Evolutionary conservation across 2,888 invertebrate species (phyloP).

Genomic region (Mesorhabditis belari): DNA sequence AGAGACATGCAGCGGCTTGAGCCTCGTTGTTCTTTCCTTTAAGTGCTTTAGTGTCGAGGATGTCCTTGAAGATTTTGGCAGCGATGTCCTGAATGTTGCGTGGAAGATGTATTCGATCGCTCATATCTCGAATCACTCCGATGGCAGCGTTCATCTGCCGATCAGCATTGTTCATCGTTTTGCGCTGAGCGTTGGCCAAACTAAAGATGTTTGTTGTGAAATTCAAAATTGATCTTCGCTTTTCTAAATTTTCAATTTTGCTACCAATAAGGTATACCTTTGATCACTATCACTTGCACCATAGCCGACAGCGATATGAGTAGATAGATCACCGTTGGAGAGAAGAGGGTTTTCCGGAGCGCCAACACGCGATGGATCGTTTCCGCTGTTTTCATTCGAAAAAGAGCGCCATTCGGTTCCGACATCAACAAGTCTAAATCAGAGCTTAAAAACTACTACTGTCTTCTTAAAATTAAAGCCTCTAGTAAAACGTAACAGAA

Average conservation of each 20-base stretch:
- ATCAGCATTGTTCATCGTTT: slow-evolving; percentile 77
- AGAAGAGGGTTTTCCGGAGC: slow-evolving; percentile 94
- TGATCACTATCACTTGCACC: slow-evolving; percentile 47
- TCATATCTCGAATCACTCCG: slow-evolving; percentile 94
- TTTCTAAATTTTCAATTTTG: too few species aligned
- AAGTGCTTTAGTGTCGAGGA: slow-evolving; percentile 50
- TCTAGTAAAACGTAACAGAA: too few species aligned
- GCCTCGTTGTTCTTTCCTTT: slow-evolving; percentile 40
- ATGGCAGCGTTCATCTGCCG: slow-evolving; percentile 90
- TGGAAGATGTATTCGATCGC: slow-evolving; percentile 90
- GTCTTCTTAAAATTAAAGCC: too few species aligned
- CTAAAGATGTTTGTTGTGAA: slow-evolving; percentile 18
- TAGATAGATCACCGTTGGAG: slow-evolving; percentile 89
- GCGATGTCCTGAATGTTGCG: slow-evolving; percentile 93
- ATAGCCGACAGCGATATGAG: slow-evolving; percentile 72
- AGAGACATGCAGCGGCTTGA: slow-evolving; percentile 94
- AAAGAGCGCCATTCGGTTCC: slow-evolving; percentile 99
- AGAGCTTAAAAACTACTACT: too few species aligned
- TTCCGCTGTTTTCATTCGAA: slow-evolving; percentile 80
- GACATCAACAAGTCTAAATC: slow-evolving; percentile 77
- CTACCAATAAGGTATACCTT: slow-evolving; percentile 19
- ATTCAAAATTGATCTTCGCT: not conserved
- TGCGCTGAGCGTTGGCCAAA: slow-evolving; percentile 50
- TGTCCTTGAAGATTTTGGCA: slow-evolving; percentile 88
- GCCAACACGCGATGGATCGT: slow-evolving; percentile 98